phyloP scores from a whole-genome alignment of 1,140 invertebrate species.

The Rhagoletis zephyria region DNA sequence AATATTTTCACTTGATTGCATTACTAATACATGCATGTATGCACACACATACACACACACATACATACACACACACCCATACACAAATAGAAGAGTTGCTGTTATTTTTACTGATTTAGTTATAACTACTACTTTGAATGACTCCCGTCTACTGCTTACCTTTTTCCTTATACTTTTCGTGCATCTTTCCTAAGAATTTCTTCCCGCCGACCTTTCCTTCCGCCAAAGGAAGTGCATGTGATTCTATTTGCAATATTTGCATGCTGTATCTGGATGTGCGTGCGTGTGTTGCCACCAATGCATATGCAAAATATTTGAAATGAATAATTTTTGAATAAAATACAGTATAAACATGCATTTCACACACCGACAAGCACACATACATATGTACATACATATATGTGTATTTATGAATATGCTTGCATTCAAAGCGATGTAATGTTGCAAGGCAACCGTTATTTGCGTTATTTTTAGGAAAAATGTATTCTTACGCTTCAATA shows the following conservation, averaged over 20 bases:
- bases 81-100: no score
- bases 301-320: conserved; percentile 50
- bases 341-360: conserved; percentile 30
- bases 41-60: background rate
- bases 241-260: background rate
- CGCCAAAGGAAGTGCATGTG: conserved; percentile 4
- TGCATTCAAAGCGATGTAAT: background rate
- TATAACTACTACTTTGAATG: background rate
- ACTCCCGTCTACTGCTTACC: background rate
- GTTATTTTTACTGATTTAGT: no score
- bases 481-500: conserved; percentile 34
- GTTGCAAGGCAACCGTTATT: conserved; percentile 38
- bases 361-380: background rate
- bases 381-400: background rate
- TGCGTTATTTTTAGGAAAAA: conserved; percentile 27
- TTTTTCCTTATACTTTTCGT: background rate
- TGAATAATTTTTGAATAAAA: conserved; percentile 47
- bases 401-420: conserved; percentile 31
- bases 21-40: conserved; percentile 8
- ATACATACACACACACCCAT: background rate
- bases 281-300: background rate
- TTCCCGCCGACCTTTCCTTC: background rate
- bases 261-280: no score
- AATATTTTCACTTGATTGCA: conserved; percentile 49
- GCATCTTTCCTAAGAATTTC: background rate